Evolutionary conservation across 2,888 invertebrate genomes (phyloP).

Genomic region (Phrixothrix hirtus): DNA sequence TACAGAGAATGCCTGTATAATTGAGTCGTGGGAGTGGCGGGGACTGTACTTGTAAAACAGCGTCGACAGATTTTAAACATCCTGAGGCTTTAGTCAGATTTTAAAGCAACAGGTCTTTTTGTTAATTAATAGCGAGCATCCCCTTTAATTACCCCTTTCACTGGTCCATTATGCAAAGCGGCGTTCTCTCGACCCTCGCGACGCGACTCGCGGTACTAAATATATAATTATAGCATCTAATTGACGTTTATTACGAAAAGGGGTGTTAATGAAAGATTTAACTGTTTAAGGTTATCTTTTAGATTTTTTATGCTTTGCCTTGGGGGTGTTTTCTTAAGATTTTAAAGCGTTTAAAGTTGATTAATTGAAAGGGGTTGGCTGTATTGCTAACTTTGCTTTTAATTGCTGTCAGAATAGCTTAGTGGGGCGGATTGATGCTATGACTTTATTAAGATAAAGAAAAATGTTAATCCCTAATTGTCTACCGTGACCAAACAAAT

Average conservation of each 20-base stretch:
- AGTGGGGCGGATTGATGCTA: slow-evolving; percentile 20
- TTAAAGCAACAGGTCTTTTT: slow-evolving; percentile 53
- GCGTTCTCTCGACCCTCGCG: slow-evolving; percentile 41
- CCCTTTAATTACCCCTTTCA: slow-evolving; percentile 57
- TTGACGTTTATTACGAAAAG: slow-evolving; percentile 56
- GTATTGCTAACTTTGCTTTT: slow-evolving; percentile 45
- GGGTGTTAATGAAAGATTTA: slow-evolving; percentile 55
- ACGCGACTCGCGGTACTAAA: slow-evolving; percentile 45
- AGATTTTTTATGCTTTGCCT: slow-evolving; percentile 34
- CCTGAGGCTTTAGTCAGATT: slow-evolving; percentile 42
- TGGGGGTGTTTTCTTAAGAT: slow-evolving; percentile 50
- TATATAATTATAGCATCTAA: slow-evolving; percentile 56
- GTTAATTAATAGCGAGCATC: slow-evolving; percentile 57
- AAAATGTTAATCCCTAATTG: slow-evolving; percentile 15
- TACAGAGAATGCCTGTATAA: slow-evolving; percentile 34
- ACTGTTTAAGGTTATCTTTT: slow-evolving; percentile 50
- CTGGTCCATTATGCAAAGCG: slow-evolving; percentile 56
- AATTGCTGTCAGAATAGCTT: slow-evolving; percentile 41
- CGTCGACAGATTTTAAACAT: slow-evolving; percentile 44
- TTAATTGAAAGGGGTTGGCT: slow-evolving; percentile 52
- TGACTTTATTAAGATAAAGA: slow-evolving; percentile 19
- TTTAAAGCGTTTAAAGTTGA: slow-evolving; percentile 46
- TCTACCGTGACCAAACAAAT: slow-evolving; percentile 5
- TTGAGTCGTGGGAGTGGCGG: slow-evolving; percentile 33
- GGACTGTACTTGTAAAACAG: slow-evolving; percentile 26